A percentile compares a stretch with the other conserved stretches of the same genome.
Evolutionary conservation across 2,888 invertebrate genomes (phyloP).

Genomic region (Agrochola circellaris): DNA sequence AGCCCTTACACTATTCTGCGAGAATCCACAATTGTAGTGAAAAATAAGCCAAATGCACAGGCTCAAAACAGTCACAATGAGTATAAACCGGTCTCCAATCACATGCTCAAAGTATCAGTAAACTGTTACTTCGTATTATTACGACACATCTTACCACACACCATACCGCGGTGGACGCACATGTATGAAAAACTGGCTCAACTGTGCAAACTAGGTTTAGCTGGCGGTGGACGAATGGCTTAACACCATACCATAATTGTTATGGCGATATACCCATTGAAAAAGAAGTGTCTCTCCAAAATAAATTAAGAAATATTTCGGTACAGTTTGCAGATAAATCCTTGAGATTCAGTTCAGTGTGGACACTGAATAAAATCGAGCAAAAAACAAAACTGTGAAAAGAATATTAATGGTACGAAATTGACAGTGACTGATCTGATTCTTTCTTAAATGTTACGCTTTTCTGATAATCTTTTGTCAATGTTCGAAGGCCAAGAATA

Average conservation of each 20-base stretch:
- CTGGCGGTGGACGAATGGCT: too few relatives aligned
- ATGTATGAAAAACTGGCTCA: too few relatives aligned
- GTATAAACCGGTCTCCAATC: slow-evolving; percentile 1
- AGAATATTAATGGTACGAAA: slow-evolving; percentile 40
- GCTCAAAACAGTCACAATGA: neutral
- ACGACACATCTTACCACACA: neutral
- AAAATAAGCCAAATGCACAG: neutral
- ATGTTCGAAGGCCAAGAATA: slow-evolving; percentile 7
- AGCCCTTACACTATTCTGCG: neutral
- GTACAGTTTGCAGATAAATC: neutral
- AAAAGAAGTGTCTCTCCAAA: neutral
- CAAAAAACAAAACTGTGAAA: slow-evolving; percentile 26
- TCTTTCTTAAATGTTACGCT: slow-evolving; percentile 3
- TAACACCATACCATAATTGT: neutral
- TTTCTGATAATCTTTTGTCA: slow-evolving; percentile 2
- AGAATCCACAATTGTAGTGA: neutral
- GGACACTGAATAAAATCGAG: too few relatives aligned
- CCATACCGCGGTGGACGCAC: too few relatives aligned
- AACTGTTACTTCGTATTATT: slow-evolving; percentile 9
- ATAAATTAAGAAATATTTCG: neutral
- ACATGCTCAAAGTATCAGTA: neutral
- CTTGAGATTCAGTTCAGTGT: neutral
- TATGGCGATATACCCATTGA: neutral
- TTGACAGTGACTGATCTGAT: slow-evolving; percentile 26
- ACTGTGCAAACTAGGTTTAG: too few relatives aligned